Evolutionary conservation across 64 coral and sea anemone genomes (phyloP).

Genomic region (Pocillopora damicornis): DNA sequence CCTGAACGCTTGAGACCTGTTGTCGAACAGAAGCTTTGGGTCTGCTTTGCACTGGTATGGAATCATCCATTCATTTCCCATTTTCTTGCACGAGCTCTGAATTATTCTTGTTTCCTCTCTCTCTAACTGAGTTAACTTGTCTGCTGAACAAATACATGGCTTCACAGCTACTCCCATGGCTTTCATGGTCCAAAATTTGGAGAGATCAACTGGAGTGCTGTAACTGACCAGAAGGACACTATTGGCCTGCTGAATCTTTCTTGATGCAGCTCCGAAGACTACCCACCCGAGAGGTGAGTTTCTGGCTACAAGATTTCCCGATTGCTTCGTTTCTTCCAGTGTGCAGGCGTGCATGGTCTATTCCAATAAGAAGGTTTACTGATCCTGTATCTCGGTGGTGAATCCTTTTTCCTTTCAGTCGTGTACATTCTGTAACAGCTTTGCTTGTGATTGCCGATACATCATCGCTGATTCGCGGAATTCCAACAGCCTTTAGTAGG

Average conservation of each 20-base stretch:
- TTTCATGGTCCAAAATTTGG: conserved; percentile 27
- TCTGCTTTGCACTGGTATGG: conserved; percentile 56
- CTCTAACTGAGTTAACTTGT: conserved; percentile 9
- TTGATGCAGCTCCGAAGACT: conserved; percentile 17
- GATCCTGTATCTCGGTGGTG: not conserved
- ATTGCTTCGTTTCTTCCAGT: conserved; percentile 19
- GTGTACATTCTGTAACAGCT: no score
- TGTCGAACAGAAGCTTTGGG: conserved; percentile 42
- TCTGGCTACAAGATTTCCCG: not conserved
- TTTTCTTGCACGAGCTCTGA: conserved; percentile 11
- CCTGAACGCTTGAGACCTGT: conserved; percentile 34
- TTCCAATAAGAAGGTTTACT: conserved; percentile 31
- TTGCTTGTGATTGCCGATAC: no score
- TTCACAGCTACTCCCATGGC: conserved; percentile 15
- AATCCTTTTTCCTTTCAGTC: not conserved
- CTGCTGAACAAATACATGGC: not conserved
- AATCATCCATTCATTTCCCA: conserved; percentile 37
- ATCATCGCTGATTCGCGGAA: no score
- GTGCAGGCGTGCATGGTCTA: conserved; percentile 33
- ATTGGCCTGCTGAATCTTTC: not conserved
- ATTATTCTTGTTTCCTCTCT: conserved; percentile 37
- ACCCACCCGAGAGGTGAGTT: conserved; percentile 49
- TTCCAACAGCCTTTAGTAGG: no score
- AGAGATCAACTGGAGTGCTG: not conserved
- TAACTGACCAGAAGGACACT: not conserved